Evolutionary conservation across 2,888 invertebrate species (phyloP), one percentile per base, ranked within the genome.

Genomic region (Alcis repandata): DNA sequence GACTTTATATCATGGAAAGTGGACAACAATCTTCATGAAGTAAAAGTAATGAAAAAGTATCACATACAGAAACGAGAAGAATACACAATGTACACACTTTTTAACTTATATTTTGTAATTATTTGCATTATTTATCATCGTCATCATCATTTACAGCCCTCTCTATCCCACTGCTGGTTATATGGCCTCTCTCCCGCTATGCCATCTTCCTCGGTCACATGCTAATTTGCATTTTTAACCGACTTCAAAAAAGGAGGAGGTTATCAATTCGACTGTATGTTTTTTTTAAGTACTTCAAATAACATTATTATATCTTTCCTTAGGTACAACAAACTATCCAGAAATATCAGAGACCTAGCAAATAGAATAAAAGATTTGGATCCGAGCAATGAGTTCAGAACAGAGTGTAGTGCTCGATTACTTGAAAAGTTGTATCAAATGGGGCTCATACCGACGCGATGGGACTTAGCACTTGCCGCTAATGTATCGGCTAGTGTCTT

Each of bases 21-120:
- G 0, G 99, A 99, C 83, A 98, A 99, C 84, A 98, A 98, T 91
- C 88, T 98, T 46, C 97, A 97, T 76, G 99, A 99, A 93, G 96
- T 98, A 6, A 97, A 97, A 92, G 94, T 99, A 27, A 94, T 99
- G 91, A 96, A 96, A 85, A 97, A 96, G 78, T 99, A 96, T 88
- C 95, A 96, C 69, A 96, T 99, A 75, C 98, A 98, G 81, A 98
- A 97, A 83, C 94, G 99, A 66, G 99, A 99, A 87, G 99, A 99
- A 86, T 99, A 99, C 82, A 97, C 98, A 13, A 97, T 96, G 98
- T 72, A 63, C 20, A n/a, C 40, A 13, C 6, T 36, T 17, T 33
- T 41, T 32, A 33, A 22, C 36, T 6, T 32, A 9, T 11, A 9
- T 6, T 6, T n/a, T n/a, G n/a, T n/a, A n/a, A n/a, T n/a, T n/a